Conservation (phyloP, 2,888 invertebrate genomes). For the Bhutanitis thaidina region DNA sequence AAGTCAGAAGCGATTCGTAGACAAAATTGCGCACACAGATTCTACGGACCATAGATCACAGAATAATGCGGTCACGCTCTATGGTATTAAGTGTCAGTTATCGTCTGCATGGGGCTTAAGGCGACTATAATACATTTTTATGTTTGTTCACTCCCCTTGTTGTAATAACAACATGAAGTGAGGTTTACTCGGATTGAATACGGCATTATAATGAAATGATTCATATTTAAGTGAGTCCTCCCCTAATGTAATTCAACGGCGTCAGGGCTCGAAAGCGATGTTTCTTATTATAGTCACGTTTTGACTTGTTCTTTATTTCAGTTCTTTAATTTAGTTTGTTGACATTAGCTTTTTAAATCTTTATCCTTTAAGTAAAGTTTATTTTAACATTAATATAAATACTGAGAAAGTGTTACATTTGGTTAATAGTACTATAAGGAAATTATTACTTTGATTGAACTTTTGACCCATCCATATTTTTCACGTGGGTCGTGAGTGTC, state of each 20-base stretch:
- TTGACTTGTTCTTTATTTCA: conserved; percentile 47
- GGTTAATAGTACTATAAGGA: too few relatives aligned
- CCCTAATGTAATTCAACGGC: conserved; percentile 74
- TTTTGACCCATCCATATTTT: too few relatives aligned
- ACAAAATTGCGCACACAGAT: conserved; percentile 52
- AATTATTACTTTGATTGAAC: too few relatives aligned
- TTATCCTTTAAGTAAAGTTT: too few relatives aligned
- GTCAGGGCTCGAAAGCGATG: conserved; percentile 72
- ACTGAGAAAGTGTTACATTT: too few relatives aligned
- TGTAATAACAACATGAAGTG: conserved; percentile 75
- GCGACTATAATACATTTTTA: conserved; percentile 66
- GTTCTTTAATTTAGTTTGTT: conserved; percentile 26
- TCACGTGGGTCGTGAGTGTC: too few relatives aligned
- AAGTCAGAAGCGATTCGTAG: conserved; percentile 52
- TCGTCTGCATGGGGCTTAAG: conserved; percentile 75
- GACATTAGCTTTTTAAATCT: not conserved
- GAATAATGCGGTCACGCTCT: conserved; percentile 78
- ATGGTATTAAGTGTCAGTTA: conserved; percentile 79
- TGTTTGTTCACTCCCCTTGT: conserved; percentile 64
- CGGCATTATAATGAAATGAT: conserved; percentile 80
- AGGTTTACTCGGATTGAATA: conserved; percentile 78
- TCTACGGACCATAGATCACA: conserved; percentile 74
- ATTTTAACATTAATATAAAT: too few relatives aligned
- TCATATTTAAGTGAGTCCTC: conserved; percentile 80
- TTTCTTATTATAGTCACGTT: conserved; percentile 77